These are phyloP conservation scores for Campoletis raptor DNA, from an alignment of 2,888 invertebrate genomes.

Conservation along the genomic window DNA sequence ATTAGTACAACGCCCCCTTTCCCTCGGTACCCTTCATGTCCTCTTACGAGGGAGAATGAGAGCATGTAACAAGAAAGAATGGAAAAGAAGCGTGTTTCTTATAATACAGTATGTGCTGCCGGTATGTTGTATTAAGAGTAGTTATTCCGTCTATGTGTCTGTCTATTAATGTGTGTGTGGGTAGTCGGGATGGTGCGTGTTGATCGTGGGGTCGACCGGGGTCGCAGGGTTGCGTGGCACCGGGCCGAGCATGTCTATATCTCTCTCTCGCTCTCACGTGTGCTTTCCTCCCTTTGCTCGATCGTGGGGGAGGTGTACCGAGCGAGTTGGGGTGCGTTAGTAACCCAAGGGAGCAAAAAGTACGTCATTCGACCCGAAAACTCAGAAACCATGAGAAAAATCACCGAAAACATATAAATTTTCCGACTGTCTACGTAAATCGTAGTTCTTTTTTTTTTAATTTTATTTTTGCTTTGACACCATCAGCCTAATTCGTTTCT, in stretches of 20 bases:
- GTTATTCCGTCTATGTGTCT: slow-evolving; percentile 9
- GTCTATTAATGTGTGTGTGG: slow-evolving; percentile 37
- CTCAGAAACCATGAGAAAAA: slow-evolving; percentile 33
- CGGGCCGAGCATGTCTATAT: slow-evolving; percentile 41
- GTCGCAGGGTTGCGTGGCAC: slow-evolving; percentile 69
- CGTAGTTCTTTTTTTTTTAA: neutral
- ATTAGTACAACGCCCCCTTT: slow-evolving; percentile 42
- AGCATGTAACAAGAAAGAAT: slow-evolving; percentile 49
- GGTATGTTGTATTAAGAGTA: slow-evolving; percentile 57
- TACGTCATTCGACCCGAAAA: slow-evolving; percentile 62
- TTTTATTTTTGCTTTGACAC: neutral
- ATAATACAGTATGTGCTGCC: slow-evolving; percentile 43
- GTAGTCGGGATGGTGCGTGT: slow-evolving; percentile 63
- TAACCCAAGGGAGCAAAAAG: slow-evolving; percentile 61
- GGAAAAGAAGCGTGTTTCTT: slow-evolving; percentile 58
- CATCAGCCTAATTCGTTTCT: neutral
- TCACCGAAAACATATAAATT: slow-evolving; percentile 38
- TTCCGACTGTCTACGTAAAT: slow-evolving; percentile 1
- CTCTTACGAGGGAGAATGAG: neutral
- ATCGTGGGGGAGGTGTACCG: slow-evolving; percentile 46
- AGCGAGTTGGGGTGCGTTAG: slow-evolving; percentile 36
- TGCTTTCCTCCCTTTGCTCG: neutral
- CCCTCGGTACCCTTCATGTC: neutral
- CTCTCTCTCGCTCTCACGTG: slow-evolving; percentile 1
- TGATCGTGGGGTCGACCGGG: slow-evolving; percentile 67